Evolutionary conservation across 2,888 invertebrate genomes (phyloP).

Genomic region (Priocnemis perturbator): DNA sequence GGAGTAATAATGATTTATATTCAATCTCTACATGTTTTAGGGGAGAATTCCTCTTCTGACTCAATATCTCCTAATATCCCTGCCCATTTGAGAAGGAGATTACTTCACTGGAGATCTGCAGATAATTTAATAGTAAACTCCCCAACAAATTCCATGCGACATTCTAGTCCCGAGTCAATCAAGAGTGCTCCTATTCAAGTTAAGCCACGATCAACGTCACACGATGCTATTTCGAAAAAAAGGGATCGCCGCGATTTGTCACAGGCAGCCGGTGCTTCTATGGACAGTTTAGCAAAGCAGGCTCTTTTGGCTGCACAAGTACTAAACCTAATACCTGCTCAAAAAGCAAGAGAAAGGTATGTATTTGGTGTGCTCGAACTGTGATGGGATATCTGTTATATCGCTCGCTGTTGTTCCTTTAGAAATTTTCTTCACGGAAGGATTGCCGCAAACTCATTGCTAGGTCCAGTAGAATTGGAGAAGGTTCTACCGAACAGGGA

Average conservation of each 20-base stretch:
- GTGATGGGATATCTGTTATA: slow-evolving; percentile 4
- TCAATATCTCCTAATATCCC: slow-evolving; percentile 69
- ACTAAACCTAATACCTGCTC: slow-evolving; percentile 87
- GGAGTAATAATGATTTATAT: slow-evolving; percentile 8
- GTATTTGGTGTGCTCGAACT: neutral
- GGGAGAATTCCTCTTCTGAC: slow-evolving; percentile 68
- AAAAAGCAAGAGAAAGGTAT: slow-evolving; percentile 87
- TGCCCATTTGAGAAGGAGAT: slow-evolving; percentile 59
- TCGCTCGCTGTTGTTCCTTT: slow-evolving; percentile 36
- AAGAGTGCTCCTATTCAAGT: slow-evolving; percentile 70
- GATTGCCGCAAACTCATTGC: slow-evolving; percentile 86
- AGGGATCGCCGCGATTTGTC: slow-evolving; percentile 59
- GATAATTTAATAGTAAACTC: slow-evolving; percentile 71
- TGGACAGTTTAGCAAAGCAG: slow-evolving; percentile 84
- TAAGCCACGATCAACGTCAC: slow-evolving; percentile 70
- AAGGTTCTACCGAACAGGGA: slow-evolving; percentile 91
- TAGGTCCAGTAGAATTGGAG: slow-evolving; percentile 90
- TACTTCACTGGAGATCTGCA: slow-evolving; percentile 70
- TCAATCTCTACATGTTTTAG: slow-evolving; percentile 53
- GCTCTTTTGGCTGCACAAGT: slow-evolving; percentile 88
- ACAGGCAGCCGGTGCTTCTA: slow-evolving; percentile 71
- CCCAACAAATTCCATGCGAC: slow-evolving; percentile 67
- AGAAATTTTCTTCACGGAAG: slow-evolving; percentile 89
- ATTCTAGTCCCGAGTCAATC: slow-evolving; percentile 73
- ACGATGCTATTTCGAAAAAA: slow-evolving; percentile 66